Evolutionary conservation across 1,140 invertebrate genomes (phyloP).

Genomic region (Rhysida immarginata): DNA sequence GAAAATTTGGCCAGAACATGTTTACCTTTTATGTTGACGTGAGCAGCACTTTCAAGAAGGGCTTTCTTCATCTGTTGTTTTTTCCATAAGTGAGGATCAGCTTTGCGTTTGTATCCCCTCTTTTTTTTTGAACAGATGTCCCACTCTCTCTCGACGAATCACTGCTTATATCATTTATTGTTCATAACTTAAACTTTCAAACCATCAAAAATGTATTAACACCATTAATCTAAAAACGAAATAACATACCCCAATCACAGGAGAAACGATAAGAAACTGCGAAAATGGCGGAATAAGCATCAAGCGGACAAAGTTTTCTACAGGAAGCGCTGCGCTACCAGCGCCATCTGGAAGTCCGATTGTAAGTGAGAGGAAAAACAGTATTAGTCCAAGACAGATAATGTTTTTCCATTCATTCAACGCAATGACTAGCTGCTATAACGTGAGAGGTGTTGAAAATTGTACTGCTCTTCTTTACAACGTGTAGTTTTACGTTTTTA

Average conservation of each 20-base stretch:
- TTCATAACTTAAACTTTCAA: not conserved
- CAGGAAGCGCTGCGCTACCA: too few relatives aligned
- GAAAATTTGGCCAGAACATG: not conserved
- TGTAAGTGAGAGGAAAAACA: too few relatives aligned
- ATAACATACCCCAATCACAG: not conserved
- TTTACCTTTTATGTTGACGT: not conserved
- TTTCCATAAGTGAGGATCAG: not conserved
- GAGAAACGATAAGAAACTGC: not conserved
- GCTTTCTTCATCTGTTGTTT: not conserved
- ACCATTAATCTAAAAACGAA: too few relatives aligned
- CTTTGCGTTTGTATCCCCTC: not conserved
- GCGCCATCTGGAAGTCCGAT: too few relatives aligned
- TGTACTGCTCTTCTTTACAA: too few relatives aligned
- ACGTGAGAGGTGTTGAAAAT: too few relatives aligned
- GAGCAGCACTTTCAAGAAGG: not conserved
- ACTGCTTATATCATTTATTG: not conserved
- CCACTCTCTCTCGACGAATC: not conserved
- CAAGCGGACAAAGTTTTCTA: too few relatives aligned
- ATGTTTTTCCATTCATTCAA: too few relatives aligned
- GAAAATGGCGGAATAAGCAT: too few relatives aligned
- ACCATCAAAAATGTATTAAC: not conserved
- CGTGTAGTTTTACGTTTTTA: too few relatives aligned
- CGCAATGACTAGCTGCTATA: too few relatives aligned
- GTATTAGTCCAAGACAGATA: too few relatives aligned
- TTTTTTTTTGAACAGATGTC: not conserved